Evolutionary conservation across 2,797 vertebrate species (phyloP), one percentile per base, ranked within the genome.

Genomic region (Cyclopterus lumpus): DNA sequence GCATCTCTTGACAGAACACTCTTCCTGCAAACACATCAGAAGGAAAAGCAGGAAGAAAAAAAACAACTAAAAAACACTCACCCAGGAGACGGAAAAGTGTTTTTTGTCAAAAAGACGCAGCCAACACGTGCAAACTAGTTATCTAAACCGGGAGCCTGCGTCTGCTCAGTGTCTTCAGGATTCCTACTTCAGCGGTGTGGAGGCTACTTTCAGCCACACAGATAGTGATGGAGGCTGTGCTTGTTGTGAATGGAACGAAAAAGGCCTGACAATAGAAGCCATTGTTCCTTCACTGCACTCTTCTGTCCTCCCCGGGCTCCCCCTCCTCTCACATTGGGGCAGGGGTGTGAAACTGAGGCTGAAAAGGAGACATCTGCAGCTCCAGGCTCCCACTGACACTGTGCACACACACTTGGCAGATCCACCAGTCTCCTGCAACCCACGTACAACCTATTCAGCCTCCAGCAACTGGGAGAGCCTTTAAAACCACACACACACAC

Each of bases 331-430:
- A 38, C 59, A 59, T 22, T 22, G 44, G 71, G 38, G 79, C 44
- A 64, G 26, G 75, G 83, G 66, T 75, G 77, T 61, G 75, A 83
- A 77, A 75, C 30, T 54, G 32, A 67, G 60, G 73, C 73, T 83
- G 77, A 84, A 80, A 86, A 73, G 79, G 67, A 83, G 82, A 89
- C 73, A 92, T 84, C 87, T 90, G 91, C 86, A 90, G 82, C 79
- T 67, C 73, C 66, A 53, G 76, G 71, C 86, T 82, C 81, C 70
- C 81, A 57, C 64, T 77, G 83, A 80, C 81, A 85, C 76, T 49
- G 51, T 49, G 53, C 51, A 53, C 49, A 49, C 48, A 22, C 20
- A 46, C 63, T 60, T 61, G 46, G 72, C 68, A 71, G 20, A 72
- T 44, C 8, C 59, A 71, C 66, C 20, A n/a, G 28, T n/a, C 49